Conservation (phyloP, 2,888 invertebrate species). For the Drosophila siamana region DNA sequence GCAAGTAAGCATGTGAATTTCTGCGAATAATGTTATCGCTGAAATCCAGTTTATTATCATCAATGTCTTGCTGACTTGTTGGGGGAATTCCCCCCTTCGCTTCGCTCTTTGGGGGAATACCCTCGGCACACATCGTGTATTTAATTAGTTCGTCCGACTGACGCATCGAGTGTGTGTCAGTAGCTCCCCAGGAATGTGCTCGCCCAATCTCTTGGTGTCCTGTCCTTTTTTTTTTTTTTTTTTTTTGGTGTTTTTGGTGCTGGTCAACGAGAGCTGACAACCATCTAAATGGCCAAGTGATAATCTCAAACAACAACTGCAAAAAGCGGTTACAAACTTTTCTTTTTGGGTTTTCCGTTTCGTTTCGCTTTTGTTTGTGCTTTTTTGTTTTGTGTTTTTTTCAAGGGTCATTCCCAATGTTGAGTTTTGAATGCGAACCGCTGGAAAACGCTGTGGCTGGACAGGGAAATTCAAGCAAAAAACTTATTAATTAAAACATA, state of each 20-base stretch:
- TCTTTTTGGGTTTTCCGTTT: background rate
- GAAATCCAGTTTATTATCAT: background rate
- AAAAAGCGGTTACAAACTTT: constrained; percentile 29
- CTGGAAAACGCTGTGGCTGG: constrained; percentile 31
- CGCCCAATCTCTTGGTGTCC: too few relatives aligned
- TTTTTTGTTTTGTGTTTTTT: constrained; percentile 2
- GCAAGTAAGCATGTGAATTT: background rate
- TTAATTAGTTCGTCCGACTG: constrained; percentile 5
- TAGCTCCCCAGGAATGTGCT: constrained; percentile 8
- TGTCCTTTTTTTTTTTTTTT: background rate
- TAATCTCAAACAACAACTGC: constrained; percentile 5
- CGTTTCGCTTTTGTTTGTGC: too few relatives aligned
- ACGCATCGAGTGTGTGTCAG: background rate
- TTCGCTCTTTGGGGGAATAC: constrained; percentile 25
- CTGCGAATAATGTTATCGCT: background rate
- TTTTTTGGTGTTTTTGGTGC: background rate
- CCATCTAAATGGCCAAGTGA: constrained; percentile 20
- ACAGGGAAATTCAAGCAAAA: constrained; percentile 37
- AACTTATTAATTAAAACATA: constrained; percentile 65
- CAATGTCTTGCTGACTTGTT: background rate
- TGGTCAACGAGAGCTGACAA: constrained; percentile 6
- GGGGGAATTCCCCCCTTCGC: constrained; percentile 25
- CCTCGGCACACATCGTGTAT: constrained; percentile 1
- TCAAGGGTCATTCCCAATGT: constrained; percentile 36
- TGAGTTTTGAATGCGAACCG: too few relatives aligned